Evolutionary conservation across 2,888 invertebrate genomes (phyloP), one percentile per base, ranked within the genome.

Genomic region (Neuroscelio doddi): DNA sequence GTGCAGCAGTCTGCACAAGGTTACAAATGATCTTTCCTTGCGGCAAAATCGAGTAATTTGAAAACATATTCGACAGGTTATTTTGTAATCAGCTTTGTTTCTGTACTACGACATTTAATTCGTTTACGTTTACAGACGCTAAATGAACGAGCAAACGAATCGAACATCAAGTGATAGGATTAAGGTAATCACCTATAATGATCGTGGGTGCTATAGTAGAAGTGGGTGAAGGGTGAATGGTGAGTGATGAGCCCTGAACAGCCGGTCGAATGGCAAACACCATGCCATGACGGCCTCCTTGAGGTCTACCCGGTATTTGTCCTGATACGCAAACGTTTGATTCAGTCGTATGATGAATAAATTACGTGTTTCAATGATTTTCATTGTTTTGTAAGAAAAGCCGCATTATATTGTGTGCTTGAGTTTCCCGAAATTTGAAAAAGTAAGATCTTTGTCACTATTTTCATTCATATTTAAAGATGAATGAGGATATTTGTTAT

Each of bases 281-380:
- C 89, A 89, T 89, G 85, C 89, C 89, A 85, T 89, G 89, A 83
- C 89, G 88, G 86, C 89, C 88, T 80, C 89, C 89, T 85, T 87
- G 86, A 85, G 88, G 88, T 86, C 88, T 88, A 85, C 88, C 89
- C 84, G 88, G 88, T 86, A 89, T 85, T 84, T 88, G 87, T 86
- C 89, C 89, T 89, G 87, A 75, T 78, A 61, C 69, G 78, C 74
- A 81, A 80, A 82, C 65, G 59, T 73, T 34, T 68, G 51, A 66
- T 74, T 73, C 63, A 68, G 46, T 73, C 46, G 16, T 27, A 42
- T 29, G 41, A 41, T 41, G n/a, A 41, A 41, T 41, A 24, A 26
- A 26, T 26, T n/a, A 8, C 24, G 7, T 10, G 3, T 17, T 3
- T 14, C 9, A 15, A 17, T 38, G 8, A 14, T n/a, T n/a, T n/a